Evolutionary conservation across 2,113 vertebrate genomes (phyloP), one percentile per base, ranked within the genome.

Genomic region (Taurulus bubalis): DNA sequence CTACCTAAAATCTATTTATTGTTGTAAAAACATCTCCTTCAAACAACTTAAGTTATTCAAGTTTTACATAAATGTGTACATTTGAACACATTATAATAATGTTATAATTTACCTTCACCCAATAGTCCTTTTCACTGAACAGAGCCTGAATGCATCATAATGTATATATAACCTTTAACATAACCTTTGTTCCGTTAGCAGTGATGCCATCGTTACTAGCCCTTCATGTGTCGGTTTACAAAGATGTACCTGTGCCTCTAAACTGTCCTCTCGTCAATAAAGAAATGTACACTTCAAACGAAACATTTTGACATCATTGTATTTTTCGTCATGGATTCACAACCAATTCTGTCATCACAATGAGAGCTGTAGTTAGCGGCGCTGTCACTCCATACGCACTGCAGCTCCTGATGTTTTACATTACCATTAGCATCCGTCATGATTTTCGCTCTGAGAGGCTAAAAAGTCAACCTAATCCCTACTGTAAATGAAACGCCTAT

Each of bases 361-460:
- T 28, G 16, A 75, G 1, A 60, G 68, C 26, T 11, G n/a, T n/a
- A n/a, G n/a, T n/a, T n/a, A n/a, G 3, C 0, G 1, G 1, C 6
- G 2, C 22, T 59, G 87, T 85, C 84, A 18, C 2, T 93, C 80
- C 89, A 77, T 65, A 14, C 59, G 15, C 24, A 79, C 72, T 84
- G 85, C 91, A 89, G 87, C 86, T 89, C 64, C 73, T 85, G 74
- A 59, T 84, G 64, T 71, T 87, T 76, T 65, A 28, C 40, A 32
- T 70, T 78, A 64, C 65, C 32, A 28, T 5, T 16, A 63, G 38
- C 79, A 73, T 80, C 77, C 64, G 66, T 86, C 79, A 65, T 65
- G 36, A 67, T 70, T 77, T 79, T 81, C 34, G 9, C 14, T 0
- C 53, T 67, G 4, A 20, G 20, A 38, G 15, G 20, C 3, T 12